Evolutionary conservation across 2,113 vertebrate species (phyloP), one percentile per base, ranked within the genome.

Genomic region (Apteryx mantelli): DNA sequence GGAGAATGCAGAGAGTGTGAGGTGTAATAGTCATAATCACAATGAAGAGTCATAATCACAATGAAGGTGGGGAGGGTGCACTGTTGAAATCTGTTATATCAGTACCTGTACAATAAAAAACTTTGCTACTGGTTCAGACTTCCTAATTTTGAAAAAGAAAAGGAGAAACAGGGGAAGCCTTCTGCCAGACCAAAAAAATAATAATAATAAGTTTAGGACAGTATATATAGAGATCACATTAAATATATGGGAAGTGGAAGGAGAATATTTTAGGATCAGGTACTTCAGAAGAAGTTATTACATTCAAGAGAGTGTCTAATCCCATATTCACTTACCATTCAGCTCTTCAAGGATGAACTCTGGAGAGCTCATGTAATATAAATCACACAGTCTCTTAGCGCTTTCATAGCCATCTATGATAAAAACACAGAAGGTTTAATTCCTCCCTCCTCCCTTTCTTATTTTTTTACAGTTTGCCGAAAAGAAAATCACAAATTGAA

Each of bases 321-420:
- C 78, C 42, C 48, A 66, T 38, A 55, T 32, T 83, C 65, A 91
- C 98, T 98, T 98, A 99, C 99, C 98, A 42, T 99, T 99, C 88
- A 98, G 93, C 97, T 99, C 99, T 95, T 99, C 98, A 95, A 99
- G 98, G 50, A 98, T 81, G 88, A 99, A 97, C 96, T 99, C 99
- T 26, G 99, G 99, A 84, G 99, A 99, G 97, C 98, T 99, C 99
- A 99, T 98, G 95, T 99, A 99, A 98, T 99, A 99, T 13, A 99
- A 98, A 94, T 99, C 99, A 98, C 99, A 99, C 48, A 99, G 99
- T 58, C 97, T 98, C 91, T 99, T 99, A 46, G 99, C 99, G 93
- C 99, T 99, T 98, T 99, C 99, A 93, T 99, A 99, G 50, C 99
- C 99, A 97, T 99, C 99, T 99, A 70, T 34, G 97, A 87, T 48